Percentiles rank a stretch among this genome's conserved stretches.
Evolutionary conservation across 2,888 invertebrate genomes (phyloP).

Genomic region (Archaeoteleia sp.): DNA sequence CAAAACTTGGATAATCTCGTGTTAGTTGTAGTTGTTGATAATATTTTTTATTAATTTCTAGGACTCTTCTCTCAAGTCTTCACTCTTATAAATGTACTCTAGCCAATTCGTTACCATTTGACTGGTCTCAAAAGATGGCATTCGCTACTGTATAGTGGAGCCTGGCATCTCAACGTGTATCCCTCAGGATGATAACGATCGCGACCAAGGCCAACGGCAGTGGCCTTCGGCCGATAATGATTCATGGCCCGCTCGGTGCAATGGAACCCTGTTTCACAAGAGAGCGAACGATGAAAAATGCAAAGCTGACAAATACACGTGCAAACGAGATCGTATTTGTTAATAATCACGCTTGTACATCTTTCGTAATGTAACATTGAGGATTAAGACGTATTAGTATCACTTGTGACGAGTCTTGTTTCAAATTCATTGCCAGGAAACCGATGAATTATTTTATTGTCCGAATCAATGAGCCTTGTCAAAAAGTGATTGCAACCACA

Average conservation of each 20-base stretch:
- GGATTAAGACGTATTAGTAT: no score
- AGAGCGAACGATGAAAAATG: neutral
- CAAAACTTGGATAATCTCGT: no score
- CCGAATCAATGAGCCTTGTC: no score
- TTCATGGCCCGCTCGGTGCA: constrained; percentile 3
- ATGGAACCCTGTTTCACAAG: neutral
- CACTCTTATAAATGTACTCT: no score
- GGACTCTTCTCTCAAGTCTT: no score
- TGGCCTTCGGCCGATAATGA: constrained; percentile 40
- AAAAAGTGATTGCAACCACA: no score
- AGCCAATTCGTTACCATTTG: constrained; percentile 40
- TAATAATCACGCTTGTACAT: neutral
- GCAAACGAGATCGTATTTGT: neutral
- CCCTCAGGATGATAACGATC: constrained; percentile 39
- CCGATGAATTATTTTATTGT: no score
- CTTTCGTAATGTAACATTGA: no score
- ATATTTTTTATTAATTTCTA: no score
- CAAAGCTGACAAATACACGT: neutral
- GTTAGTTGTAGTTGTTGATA: no score
- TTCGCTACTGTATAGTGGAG: constrained; percentile 37
- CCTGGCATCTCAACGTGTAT: constrained; percentile 13
- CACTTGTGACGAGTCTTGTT: no score
- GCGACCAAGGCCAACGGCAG: constrained; percentile 29
- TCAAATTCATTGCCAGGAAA: no score
- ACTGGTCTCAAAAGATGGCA: constrained; percentile 38